Evolutionary conservation across 2,888 invertebrate species (phyloP), one percentile per base, ranked within the genome.

Genomic region (Drosophila algonquin): DNA sequence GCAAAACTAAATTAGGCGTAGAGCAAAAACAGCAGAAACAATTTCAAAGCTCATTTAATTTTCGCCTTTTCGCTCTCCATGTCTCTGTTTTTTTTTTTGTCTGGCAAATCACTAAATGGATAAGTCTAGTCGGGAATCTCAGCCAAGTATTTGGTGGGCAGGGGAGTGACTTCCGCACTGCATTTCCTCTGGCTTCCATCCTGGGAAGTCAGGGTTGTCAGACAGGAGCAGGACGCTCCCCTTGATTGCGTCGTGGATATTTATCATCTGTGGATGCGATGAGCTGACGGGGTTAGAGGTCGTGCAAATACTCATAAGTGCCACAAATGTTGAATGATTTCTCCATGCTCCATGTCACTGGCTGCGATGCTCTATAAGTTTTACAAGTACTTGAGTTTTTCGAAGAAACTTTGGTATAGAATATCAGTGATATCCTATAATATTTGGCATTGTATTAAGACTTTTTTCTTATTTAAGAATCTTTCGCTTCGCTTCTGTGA

Each of bases 31-130:
- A 21, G 56, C 40, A 61, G 64, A 74, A 76, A 76, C 89, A 87
- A 85, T 85, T 85, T 85, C 87, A 85, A 78, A 89, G 84, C 81
- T 88, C 85, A 89, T 85, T 85, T 61, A 76, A 73, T 86, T 69
- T 60, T 46, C 2, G 0, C 10, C 3, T 32, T 32, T 3, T 2
- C 1, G 6, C n/a, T n/a, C 14, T 54, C 16, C 0, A 30, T 8
- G 30, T 32, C 1, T 18, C 8, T 10, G 0, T 57, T 45, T 40
- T 21, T 21, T 21, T 21, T 72, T 16, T 14, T n/a, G 45, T 47
- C 18, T 47, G n/a, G 44, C 50, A 16, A 50, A 52, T 57, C 47
- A 44, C 32, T 6, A 16, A 68, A 27, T 32, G 21, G 69, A 46
- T 57, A 48, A 32, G 58, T 68, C 69, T 68, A 45, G 70, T 10